Evolutionary conservation across 2,113 vertebrate species (phyloP), one percentile per base, ranked within the genome.

Genomic region (Apistogramma diplotaenia): DNA sequence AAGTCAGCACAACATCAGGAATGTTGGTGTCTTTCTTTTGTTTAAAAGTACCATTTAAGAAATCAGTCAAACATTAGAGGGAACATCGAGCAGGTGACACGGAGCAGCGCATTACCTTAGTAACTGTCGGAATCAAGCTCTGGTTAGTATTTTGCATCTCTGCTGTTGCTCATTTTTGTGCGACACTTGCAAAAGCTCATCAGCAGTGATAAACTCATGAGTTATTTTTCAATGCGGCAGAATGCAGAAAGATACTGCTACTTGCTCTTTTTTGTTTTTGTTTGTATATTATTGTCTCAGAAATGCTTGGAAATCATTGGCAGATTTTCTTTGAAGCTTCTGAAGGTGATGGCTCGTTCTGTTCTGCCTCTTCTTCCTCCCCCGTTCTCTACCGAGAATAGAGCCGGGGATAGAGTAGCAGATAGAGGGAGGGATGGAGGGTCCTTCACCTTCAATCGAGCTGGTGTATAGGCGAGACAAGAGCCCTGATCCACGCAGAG

Each of bases 401-500:
- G 86, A 83, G 74, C 33, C 3, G 3, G 16, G 75, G 73, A 31
- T 62, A 4, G 81, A 78, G 75, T 11, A 40, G 85, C 70, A 72
- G 78, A 74, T 73, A 33, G 82, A 85, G 78, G 83, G 83, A 53
- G 78, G 72, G 76, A 78, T 51, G 43, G 86, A 88, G 87, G 79
- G 88, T 85, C 76, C 88, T 91, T 89, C 71, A 88, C 86, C 89
- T 90, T 67, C 71, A 58, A 81, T 85, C 67, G 88, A 88, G 87
- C 85, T 71, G 83, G 74, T 90, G 89, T 86, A 79, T 77, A 88
- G 85, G 82, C 57, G 60, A 61, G 87, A 89, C 79, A 59, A 92
- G 83, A 86, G 87, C 85, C 54, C 77, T 27, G 83, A 79, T 80
- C 81, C 70, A 75, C 21, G 33, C 85, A 82, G 61, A 76, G 31